These are phyloP conservation scores for Stenoptilia bipunctidactyla DNA, from an alignment of 2,888 invertebrate species.

Conservation along the genomic window DNA sequence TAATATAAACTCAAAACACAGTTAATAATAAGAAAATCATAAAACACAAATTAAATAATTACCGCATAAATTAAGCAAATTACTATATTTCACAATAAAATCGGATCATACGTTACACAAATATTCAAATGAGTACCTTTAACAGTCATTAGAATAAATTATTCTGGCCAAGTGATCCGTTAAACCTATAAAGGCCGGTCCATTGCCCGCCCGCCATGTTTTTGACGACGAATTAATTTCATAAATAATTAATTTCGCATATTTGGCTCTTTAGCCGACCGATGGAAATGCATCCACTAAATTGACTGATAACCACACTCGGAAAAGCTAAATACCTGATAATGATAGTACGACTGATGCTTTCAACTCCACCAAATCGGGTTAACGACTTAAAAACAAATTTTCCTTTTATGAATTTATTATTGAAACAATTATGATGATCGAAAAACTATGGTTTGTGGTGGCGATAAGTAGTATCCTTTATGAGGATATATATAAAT, in stretches of 20 bases:
- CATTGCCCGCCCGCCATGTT: conserved; percentile 32
- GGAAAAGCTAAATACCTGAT: conserved; percentile 66
- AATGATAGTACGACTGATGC: conserved; percentile 33
- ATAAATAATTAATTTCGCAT: conserved; percentile 62
- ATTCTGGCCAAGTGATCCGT: neutral
- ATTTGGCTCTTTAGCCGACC: conserved; percentile 29
- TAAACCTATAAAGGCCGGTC: conserved; percentile 8
- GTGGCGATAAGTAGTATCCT: neutral
- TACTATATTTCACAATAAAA: too few relatives aligned
- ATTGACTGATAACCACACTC: conserved; percentile 66
- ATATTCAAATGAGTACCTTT: too few relatives aligned
- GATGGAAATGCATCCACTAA: conserved; percentile 58
- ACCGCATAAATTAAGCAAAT: too few relatives aligned
- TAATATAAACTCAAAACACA: too few relatives aligned
- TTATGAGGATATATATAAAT: too few relatives aligned
- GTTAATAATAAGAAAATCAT: too few relatives aligned
- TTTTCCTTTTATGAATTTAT: neutral
- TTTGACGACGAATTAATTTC: conserved; percentile 57
- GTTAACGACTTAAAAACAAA: conserved; percentile 1
- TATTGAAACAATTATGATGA: neutral
- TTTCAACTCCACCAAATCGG: conserved; percentile 1
- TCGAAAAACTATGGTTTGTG: neutral
- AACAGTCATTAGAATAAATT: conserved; percentile 1
- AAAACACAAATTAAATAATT: too few relatives aligned
- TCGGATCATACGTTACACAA: too few relatives aligned